Evolutionary conservation across 2,797 vertebrate species (phyloP).

Genomic region (Etheostoma perlongum): DNA sequence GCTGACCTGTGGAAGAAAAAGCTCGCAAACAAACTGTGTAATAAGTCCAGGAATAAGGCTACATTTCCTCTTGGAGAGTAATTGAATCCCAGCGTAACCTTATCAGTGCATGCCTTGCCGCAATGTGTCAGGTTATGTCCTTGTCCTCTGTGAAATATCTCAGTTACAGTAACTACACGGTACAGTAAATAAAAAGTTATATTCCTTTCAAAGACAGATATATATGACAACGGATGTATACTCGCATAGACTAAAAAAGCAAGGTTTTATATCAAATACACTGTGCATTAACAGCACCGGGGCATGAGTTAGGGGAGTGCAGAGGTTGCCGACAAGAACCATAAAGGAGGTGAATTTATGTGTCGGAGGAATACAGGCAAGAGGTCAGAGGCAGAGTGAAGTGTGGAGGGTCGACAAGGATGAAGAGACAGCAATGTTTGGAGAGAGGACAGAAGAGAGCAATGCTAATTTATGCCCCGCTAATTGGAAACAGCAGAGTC

Average conservation of each 20-base stretch:
- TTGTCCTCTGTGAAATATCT: slow-evolving; percentile 60
- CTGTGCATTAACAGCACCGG: slow-evolving; percentile 55
- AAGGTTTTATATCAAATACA: slow-evolving; percentile 68
- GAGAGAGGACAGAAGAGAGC: slow-evolving; percentile 79
- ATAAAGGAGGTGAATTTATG: slow-evolving; percentile 85
- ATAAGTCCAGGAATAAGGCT: slow-evolving; percentile 55
- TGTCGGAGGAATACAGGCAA: slow-evolving; percentile 60
- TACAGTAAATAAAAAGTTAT: slow-evolving; percentile 72
- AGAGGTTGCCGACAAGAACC: slow-evolving; percentile 79
- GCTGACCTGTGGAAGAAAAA: slow-evolving; percentile 72
- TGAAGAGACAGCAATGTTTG: slow-evolving; percentile 82
- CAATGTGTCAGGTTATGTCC: slow-evolving; percentile 54
- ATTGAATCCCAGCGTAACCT: slow-evolving; percentile 58
- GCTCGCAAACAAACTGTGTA: slow-evolving; percentile 56
- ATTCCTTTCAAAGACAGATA: slow-evolving; percentile 62
- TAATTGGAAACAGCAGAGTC: slow-evolving; percentile 87
- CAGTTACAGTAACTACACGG: slow-evolving; percentile 68
- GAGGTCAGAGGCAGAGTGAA: slow-evolving; percentile 79
- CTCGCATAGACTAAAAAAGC: slow-evolving; percentile 63
- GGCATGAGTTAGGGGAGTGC: slow-evolving; percentile 71
- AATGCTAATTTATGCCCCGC: slow-evolving; percentile 84
- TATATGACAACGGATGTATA: slow-evolving; percentile 62
- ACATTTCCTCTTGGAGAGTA: slow-evolving; percentile 50
- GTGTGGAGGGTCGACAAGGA: slow-evolving; percentile 81
- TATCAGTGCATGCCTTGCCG: slow-evolving; percentile 52